Percentiles rank a stretch among this genome's conserved stretches.
Conservation (phyloP, 1,140 invertebrate genomes). For the Notospermus geniculatus region DNA sequence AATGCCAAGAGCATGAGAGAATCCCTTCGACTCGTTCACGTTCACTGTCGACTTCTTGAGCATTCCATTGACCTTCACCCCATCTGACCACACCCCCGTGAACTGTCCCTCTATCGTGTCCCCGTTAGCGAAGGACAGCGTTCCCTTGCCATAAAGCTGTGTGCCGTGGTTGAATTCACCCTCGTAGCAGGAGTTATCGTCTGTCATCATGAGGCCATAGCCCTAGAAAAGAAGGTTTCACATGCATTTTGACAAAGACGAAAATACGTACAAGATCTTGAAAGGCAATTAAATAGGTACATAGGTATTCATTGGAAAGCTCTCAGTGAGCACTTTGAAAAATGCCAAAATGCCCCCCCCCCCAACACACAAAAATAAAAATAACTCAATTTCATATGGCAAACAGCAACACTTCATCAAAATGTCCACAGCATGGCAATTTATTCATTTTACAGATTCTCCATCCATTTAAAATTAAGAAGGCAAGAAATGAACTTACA, state of each 20-base stretch:
- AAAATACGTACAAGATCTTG: conserved; percentile 2
- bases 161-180: conserved; percentile 78
- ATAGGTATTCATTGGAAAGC: too few relatives aligned
- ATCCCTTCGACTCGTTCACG: conserved; percentile 16
- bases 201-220: conserved; percentile 80
- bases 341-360: too few relatives aligned
- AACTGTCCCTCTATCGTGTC: conserved; percentile 72
- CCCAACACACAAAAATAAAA: too few relatives aligned
- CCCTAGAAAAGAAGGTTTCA: conserved; percentile 61
- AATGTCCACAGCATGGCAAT: too few relatives aligned
- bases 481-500: conserved; percentile 56
- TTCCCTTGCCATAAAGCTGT: conserved; percentile 75
- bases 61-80: conserved; percentile 76
- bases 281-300: too few relatives aligned
- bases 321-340: too few relatives aligned
- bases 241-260: background rate
- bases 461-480: too few relatives aligned
- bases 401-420: too few relatives aligned
- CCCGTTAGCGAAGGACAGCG: conserved; percentile 71
- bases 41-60: conserved; percentile 67
- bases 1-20: conserved; percentile 10
- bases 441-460: too few relatives aligned
- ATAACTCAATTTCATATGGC: too few relatives aligned
- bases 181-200: conserved; percentile 85
- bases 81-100: conserved; percentile 76